A percentile compares a stretch with the other conserved stretches of the same genome.
Evolutionary conservation across 2,113 vertebrate genomes (phyloP).

Genomic region (Oriolus oriolus): DNA sequence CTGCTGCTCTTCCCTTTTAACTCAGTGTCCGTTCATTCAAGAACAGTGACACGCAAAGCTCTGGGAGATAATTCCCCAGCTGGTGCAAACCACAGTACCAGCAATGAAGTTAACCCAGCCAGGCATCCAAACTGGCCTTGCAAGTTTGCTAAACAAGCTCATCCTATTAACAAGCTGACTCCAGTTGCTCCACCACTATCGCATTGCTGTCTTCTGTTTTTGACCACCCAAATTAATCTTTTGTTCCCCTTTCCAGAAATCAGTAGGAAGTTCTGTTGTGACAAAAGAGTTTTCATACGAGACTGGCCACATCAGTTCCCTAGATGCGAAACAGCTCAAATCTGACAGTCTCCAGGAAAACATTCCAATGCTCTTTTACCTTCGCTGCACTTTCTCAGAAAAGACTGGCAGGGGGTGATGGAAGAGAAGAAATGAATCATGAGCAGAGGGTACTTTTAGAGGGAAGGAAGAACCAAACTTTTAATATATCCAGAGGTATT

Average conservation of each 20-base stretch:
- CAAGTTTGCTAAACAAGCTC: background rate
- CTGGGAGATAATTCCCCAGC: background rate
- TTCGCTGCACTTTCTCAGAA: background rate
- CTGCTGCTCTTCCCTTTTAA: background rate
- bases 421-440: background rate
- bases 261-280: background rate
- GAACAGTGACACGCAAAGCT: background rate
- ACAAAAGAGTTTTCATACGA: background rate
- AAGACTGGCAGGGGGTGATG: background rate
- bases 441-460: background rate
- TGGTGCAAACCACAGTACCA: background rate
- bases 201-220: background rate
- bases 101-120: background rate
- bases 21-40: background rate
- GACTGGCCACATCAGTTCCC: background rate
- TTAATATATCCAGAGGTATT: background rate
- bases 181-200: background rate
- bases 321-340: background rate
- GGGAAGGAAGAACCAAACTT: background rate
- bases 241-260: conserved; percentile 6
- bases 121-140: background rate
- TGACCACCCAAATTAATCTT: background rate
- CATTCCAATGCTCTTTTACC: background rate
- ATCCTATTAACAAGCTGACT: background rate
- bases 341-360: background rate